Evolutionary conservation across 2,113 vertebrate species (phyloP).

Genomic region (Spea bombifrons): DNA sequence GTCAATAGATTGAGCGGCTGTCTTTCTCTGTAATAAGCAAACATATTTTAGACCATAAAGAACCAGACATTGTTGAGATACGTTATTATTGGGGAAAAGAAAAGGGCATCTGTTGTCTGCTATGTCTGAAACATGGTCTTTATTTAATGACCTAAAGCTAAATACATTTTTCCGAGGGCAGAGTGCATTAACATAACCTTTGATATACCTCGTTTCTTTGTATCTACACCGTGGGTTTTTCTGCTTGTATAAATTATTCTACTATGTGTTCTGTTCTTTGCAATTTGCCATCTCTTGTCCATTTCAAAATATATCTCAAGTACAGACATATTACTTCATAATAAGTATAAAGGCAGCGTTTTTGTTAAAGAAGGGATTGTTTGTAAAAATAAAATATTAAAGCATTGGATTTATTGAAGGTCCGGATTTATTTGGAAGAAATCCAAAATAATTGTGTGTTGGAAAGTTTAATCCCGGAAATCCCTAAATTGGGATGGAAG

Average conservation of each 20-base stretch:
- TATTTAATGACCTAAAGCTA: slow-evolving; percentile 47
- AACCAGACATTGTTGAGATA: slow-evolving; percentile 42
- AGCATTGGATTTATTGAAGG: too few species aligned
- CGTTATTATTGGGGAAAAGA: slow-evolving; percentile 45
- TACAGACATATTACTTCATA: too few species aligned
- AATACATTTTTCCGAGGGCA: slow-evolving; percentile 37
- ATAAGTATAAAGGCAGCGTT: too few species aligned
- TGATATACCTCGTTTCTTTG: slow-evolving; percentile 10
- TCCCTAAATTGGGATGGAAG: too few species aligned
- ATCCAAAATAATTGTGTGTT: too few species aligned
- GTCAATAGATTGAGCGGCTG: slow-evolving; percentile 47
- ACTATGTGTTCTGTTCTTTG: background rate
- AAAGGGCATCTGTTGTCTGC: slow-evolving; percentile 45
- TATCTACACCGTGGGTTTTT: background rate
- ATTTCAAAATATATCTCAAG: too few species aligned
- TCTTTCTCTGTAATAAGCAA: slow-evolving; percentile 49
- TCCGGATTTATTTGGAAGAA: too few species aligned
- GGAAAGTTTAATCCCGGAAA: too few species aligned
- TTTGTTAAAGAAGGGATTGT: too few species aligned
- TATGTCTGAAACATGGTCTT: slow-evolving; percentile 37
- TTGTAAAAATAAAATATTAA: too few species aligned
- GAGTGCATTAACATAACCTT: slow-evolving; percentile 29
- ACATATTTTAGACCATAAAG: slow-evolving; percentile 47
- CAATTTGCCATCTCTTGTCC: background rate
- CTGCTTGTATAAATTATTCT: background rate